Evolutionary conservation across 2,797 vertebrate genomes (phyloP), one percentile per base, ranked within the genome.

Genomic region (Clarias fuscus): DNA sequence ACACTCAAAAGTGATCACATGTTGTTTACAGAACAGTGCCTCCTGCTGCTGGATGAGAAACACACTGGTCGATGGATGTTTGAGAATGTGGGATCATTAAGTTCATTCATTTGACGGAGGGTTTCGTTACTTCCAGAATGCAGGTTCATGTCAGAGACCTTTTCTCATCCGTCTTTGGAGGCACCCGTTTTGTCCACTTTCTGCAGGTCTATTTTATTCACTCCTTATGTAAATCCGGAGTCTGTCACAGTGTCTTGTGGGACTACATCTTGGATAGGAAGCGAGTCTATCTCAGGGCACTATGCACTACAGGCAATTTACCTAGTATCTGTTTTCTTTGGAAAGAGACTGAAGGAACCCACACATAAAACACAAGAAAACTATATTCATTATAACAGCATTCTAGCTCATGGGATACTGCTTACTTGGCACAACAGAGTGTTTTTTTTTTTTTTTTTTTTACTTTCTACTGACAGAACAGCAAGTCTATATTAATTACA

Each of bases 41-140:
- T 83, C 65, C 58, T 86, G 83, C 62, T 64, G 75, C 56, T 27
- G 58, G 61, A 88, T 80, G 84, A 83, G 73, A 84, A 87, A 79
- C 80, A 77, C 48, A 59, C 67, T 88, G 84, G 89, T 43, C 56
- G 73, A 88, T 86, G 80, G 61, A 70, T 87, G 75, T 87, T 90
- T 83, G 83, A 88, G 86, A 64, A 75, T 4, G 6, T 59, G 58
- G 59, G 64, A 84, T 82, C 58, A 82, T 89, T 82, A 84, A 83
- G 77, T 77, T 43, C 79, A 77, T 87, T 87, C 58, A 53, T 85
- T 73, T 87, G 85, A 89, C 72, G 79, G 77, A 76, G 30, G 5
- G 33, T 40, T 62, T 61, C 2, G 20, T 79, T 61, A 62, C 61
- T 79, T 37, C 40, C 30, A 24, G 30, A 62, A 61, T 24, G 7